These are phyloP conservation scores for Calephelis virginiensis DNA, from an alignment of 1,140 invertebrate species.

Conservation along the genomic window DNA sequence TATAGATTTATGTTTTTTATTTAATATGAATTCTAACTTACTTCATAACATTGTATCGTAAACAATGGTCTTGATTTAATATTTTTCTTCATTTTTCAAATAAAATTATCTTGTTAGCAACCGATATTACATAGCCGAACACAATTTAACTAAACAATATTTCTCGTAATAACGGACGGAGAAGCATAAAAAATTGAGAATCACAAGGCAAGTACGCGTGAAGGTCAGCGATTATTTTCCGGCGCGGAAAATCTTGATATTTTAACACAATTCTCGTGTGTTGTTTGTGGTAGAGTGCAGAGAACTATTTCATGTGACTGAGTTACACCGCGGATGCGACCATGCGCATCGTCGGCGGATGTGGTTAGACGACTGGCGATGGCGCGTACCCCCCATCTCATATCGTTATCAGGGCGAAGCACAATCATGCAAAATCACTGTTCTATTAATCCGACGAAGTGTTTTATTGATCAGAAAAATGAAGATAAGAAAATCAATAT, in stretches of 20 bases:
- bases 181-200: conserved; percentile 37
- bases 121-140: conserved; percentile 22
- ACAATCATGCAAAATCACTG: conserved; percentile 45
- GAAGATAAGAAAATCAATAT: conserved; percentile 17
- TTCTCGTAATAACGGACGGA: neutral
- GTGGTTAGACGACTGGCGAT: conserved; percentile 35
- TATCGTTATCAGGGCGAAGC: conserved; percentile 66
- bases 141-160: conserved; percentile 9
- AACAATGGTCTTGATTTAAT: conserved; percentile 70
- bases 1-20: too few species aligned
- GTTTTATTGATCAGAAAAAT: conserved; percentile 21
- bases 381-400: conserved; percentile 20
- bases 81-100: conserved; percentile 58
- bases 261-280: conserved; percentile 36
- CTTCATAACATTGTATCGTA: conserved; percentile 79
- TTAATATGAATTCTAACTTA: conserved; percentile 50
- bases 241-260: conserved; percentile 47
- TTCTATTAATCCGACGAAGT: conserved; percentile 32
- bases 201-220: conserved; percentile 51
- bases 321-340: conserved; percentile 18
- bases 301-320: conserved; percentile 18
- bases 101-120: conserved; percentile 3
- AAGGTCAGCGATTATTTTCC: conserved; percentile 64
- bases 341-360: conserved; percentile 35
- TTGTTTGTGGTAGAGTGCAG: conserved; percentile 29